A percentile compares a stretch with the other conserved stretches of the same genome.
phyloP scores from a whole-genome alignment of 2,113 vertebrate species.

The Symphodus melops region DNA sequence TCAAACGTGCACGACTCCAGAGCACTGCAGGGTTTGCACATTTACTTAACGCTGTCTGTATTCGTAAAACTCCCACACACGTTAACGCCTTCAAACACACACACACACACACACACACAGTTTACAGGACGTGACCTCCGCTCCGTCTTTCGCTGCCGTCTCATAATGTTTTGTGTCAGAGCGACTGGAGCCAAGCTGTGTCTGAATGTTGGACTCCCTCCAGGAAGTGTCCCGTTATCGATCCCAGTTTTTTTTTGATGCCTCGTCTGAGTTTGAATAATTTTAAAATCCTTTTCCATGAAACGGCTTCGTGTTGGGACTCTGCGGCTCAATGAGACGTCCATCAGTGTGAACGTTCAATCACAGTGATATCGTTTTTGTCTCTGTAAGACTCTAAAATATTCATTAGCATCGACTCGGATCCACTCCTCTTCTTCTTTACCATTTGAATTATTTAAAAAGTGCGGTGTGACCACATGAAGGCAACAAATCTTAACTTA shows the following conservation, averaged over 20 bases:
- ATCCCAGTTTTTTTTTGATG: slow-evolving; percentile 67
- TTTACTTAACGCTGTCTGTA: too few species aligned
- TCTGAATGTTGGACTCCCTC: slow-evolving; percentile 58
- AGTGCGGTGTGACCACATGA: background rate
- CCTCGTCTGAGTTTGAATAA: slow-evolving; percentile 41
- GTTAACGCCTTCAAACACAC: too few species aligned
- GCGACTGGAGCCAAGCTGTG: slow-evolving; percentile 44
- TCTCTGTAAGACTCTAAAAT: slow-evolving; percentile 8
- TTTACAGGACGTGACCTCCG: slow-evolving; percentile 64
- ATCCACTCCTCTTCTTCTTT: slow-evolving; percentile 13
- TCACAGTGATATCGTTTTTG: slow-evolving; percentile 28
- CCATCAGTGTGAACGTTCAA: slow-evolving; percentile 24
- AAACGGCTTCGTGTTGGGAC: slow-evolving; percentile 40
- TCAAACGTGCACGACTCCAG: too few species aligned
- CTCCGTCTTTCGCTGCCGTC: slow-evolving; percentile 45
- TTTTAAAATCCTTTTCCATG: slow-evolving; percentile 60
- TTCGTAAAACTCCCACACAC: too few species aligned
- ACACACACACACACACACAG: slow-evolving; percentile 2
- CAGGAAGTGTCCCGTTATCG: slow-evolving; percentile 69
- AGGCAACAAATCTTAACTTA: background rate
- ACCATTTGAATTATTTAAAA: slow-evolving; percentile 41
- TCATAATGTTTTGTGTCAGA: slow-evolving; percentile 52
- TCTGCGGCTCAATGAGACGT: slow-evolving; percentile 6
- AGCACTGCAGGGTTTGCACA: too few species aligned
- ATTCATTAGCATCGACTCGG: slow-evolving; percentile 26